Percentiles rank a stretch among this genome's conserved stretches.
Conservation (phyloP, 2,888 invertebrate genomes). For the Dexiosoma caninum region DNA sequence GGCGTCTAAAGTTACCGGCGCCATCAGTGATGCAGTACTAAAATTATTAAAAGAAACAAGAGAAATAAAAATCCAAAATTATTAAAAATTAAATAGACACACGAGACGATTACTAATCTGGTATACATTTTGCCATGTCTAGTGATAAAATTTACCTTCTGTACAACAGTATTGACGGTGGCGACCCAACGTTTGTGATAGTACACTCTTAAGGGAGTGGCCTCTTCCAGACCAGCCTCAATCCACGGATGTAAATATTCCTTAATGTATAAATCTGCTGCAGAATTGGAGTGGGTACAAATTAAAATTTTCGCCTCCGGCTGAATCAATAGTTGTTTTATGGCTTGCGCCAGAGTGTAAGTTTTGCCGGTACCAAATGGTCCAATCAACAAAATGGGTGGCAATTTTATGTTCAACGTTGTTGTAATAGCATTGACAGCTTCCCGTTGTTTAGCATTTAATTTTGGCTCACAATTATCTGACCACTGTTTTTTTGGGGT, state of each 20-base stretch:
- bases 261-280: slow-evolving; percentile 90
- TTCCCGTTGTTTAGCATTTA: slow-evolving; percentile 88
- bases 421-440: slow-evolving; percentile 88
- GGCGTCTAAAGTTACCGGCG: slow-evolving; percentile 82
- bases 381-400: slow-evolving; percentile 86
- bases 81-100: no score
- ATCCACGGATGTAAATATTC: slow-evolving; percentile 89
- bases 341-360: slow-evolving; percentile 87
- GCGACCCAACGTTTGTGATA: slow-evolving; percentile 88
- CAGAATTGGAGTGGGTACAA: slow-evolving; percentile 92
- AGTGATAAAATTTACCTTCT: slow-evolving; percentile 79
- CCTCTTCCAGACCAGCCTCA: slow-evolving; percentile 82
- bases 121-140: background rate
- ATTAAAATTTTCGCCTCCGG: slow-evolving; percentile 85
- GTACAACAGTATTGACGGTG: slow-evolving; percentile 85
- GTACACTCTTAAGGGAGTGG: slow-evolving; percentile 86
- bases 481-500: slow-evolving; percentile 84
- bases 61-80: no score
- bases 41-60: no score
- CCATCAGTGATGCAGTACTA: slow-evolving; percentile 86
- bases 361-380: slow-evolving; percentile 94
- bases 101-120: background rate
- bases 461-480: slow-evolving; percentile 80
- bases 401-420: slow-evolving; percentile 81
- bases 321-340: slow-evolving; percentile 83